Conservation (phyloP, 2,888 invertebrate genomes). For the Allygus modestus region DNA sequence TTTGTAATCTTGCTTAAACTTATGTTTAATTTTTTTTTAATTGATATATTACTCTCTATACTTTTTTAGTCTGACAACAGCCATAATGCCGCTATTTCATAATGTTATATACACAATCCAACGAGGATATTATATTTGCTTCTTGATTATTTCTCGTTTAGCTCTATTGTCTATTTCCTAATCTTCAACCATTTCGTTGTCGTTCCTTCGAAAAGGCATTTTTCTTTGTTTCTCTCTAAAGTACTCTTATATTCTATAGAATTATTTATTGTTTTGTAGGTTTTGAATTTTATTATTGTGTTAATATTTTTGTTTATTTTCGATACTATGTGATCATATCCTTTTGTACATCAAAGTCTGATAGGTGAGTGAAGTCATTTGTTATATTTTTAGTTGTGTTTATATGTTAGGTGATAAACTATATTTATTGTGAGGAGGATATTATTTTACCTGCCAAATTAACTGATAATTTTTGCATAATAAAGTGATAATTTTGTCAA, state of each 20-base stretch:
- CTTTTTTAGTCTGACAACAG: too few species aligned
- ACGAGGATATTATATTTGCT: background rate
- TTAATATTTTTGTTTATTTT: slow-evolving; percentile 4
- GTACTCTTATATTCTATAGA: background rate
- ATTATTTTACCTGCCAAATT: slow-evolving; percentile 22
- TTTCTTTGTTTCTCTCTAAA: slow-evolving; percentile 11
- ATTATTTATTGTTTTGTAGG: slow-evolving; percentile 3
- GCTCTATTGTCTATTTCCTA: background rate
- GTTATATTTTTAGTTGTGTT: slow-evolving; percentile 8
- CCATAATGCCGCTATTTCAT: too few species aligned
- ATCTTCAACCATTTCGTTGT: background rate
- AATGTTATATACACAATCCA: too few species aligned
- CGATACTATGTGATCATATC: background rate
- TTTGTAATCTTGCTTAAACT: too few species aligned
- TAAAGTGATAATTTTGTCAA: slow-evolving; percentile 37
- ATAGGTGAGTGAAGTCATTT: slow-evolving; percentile 5
- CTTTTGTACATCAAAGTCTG: slow-evolving; percentile 16
- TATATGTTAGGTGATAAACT: slow-evolving; percentile 20
- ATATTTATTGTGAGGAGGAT: slow-evolving; percentile 29
- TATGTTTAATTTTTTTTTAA: too few species aligned
- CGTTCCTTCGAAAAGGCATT: background rate
- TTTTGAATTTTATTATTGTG: slow-evolving; percentile 21
- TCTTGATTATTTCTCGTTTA: background rate
- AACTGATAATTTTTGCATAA: slow-evolving; percentile 19
- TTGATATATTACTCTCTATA: too few species aligned